Base-by-base conservation (phyloP, 2,888 invertebrate species). In the Stenchaetothrips biformis region DNA sequence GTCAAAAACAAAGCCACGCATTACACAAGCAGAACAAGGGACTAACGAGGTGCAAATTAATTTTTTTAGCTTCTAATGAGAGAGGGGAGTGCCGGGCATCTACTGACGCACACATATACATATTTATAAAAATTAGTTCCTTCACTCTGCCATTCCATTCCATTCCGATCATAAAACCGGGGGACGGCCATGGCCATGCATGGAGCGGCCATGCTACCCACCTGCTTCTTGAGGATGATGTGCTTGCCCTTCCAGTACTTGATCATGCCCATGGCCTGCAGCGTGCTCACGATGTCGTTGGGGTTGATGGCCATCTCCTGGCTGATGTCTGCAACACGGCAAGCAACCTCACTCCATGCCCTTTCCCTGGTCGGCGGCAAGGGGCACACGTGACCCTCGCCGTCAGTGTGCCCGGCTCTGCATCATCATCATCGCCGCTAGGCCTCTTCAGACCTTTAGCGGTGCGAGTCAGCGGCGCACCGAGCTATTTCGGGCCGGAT, bases 211-310 rank as follows among this genome's bases (percentile, higher is more conserved):
- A 6, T n/a, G 7, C 8, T 49, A 83, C 88, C 86, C 84, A 94
- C 95, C 92, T 95, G 95, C 88, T 96, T 95, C 87, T 96, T 97
- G 80, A 98, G 90, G 79, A 98, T 96, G 84, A 98, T 95, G 88
- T 98, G 98, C 87, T 97, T 97, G 82, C 98, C 98, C 88, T 98
- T 98, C 98, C 98, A 99, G 87, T 99, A 99, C 88, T 99, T 98
- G 92, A 99, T 94, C 91, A 99, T 95, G 9, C 98, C 97, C 83
- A 98, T 89, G 25, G 97, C 96, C 85, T 98, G 98, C 77, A 99
- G 89, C 6, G 99, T 99, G 83, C 97, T 98, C 47, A 99, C 97
- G 82, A 99, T 98, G 87, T 99, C 99, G 86, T 97, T 97, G 1
- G 97, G 95, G 85, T 98, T 96, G 83, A 99, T 97, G 25, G 97